These are phyloP conservation scores for Lithobates sylvaticus DNA, from an alignment of 2,797 vertebrate genomes.

Conservation along the genomic window DNA sequence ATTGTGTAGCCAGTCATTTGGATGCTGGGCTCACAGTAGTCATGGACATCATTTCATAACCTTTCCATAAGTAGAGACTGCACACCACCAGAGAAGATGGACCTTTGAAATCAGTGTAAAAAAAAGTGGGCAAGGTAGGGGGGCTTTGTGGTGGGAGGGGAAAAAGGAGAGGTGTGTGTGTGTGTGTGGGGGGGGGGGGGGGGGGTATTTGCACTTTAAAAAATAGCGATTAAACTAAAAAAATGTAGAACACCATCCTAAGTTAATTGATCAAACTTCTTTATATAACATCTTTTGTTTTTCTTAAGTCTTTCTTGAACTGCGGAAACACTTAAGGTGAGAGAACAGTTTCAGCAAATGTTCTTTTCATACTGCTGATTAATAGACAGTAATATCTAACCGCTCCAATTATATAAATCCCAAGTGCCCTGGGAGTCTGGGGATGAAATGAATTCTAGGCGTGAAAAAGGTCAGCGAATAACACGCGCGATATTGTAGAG, in stretches of 20 bases:
- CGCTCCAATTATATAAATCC: constrained; percentile 28
- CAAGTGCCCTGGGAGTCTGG: neutral
- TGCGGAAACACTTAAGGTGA: neutral
- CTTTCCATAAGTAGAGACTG: too few relatives aligned
- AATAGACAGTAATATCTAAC: constrained; percentile 20
- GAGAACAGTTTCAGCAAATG: neutral
- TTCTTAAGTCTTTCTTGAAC: neutral
- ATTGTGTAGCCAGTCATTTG: too few relatives aligned
- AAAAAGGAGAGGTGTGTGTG: too few relatives aligned
- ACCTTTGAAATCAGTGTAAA: too few relatives aligned
- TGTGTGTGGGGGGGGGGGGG: too few relatives aligned
- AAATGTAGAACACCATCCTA: neutral
- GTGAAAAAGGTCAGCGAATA: constrained; percentile 48
- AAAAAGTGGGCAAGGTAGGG: too few relatives aligned
- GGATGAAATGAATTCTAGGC: constrained; percentile 31
- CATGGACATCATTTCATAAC: too few relatives aligned
- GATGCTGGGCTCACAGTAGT: too few relatives aligned
- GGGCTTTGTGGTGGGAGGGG: too few relatives aligned
- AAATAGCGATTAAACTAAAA: too few relatives aligned
- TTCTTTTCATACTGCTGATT: constrained; percentile 31
- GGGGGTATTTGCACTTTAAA: too few relatives aligned
- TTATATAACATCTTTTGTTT: neutral
- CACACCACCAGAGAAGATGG: too few relatives aligned
- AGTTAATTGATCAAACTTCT: neutral
- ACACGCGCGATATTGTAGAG: neutral